These are phyloP conservation scores for Smutsia temminckii DNA, from an alignment of 2,797 vertebrate species.

Conservation along the genomic window DNA sequence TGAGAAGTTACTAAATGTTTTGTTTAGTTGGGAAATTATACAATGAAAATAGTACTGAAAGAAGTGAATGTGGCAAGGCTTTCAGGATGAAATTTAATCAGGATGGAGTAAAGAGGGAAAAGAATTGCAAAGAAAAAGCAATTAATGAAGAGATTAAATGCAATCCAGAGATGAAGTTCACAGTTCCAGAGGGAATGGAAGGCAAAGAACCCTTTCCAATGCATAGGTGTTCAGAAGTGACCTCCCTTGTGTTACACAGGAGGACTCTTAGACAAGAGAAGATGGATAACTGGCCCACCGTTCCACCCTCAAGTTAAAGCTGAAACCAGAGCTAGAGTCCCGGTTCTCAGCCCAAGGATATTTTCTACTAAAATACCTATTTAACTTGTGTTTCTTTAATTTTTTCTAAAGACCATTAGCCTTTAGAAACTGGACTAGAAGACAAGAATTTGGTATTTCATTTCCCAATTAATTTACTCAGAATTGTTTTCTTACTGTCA, in stretches of 20 bases:
- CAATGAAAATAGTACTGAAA: background rate
- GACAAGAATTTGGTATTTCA: slow-evolving; percentile 54
- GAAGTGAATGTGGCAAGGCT: background rate
- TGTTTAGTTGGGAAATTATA: background rate
- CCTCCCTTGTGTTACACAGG: background rate
- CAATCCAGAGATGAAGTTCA: background rate
- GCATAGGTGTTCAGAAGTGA: background rate
- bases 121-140: background rate
- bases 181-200: background rate
- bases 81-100: background rate
- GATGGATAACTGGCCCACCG: background rate
- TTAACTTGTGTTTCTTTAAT: slow-evolving; percentile 25
- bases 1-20: background rate
- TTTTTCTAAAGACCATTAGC: background rate
- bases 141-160: background rate
- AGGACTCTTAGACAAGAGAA: background rate
- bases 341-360: background rate
- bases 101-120: background rate
- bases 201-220: background rate
- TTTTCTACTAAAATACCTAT: background rate
- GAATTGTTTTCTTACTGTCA: slow-evolving; percentile 39
- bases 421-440: slow-evolving; percentile 15
- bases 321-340: background rate
- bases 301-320: background rate
- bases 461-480: background rate